phyloP scores from a whole-genome alignment of 2,888 invertebrate species.

The Xestia xanthographa region DNA sequence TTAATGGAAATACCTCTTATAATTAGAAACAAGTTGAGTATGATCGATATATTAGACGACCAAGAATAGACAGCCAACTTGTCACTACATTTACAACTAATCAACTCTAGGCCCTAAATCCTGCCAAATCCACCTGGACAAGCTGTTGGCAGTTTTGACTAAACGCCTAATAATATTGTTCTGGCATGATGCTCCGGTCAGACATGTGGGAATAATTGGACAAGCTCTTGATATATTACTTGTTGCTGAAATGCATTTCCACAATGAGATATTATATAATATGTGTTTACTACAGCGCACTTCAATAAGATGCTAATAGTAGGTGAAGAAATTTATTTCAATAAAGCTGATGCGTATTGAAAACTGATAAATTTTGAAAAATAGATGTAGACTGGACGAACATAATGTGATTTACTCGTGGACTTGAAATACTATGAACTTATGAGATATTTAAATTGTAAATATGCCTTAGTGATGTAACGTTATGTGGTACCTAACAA shows the following conservation, averaged over 20 bases:
- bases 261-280: constrained; percentile 36
- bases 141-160: constrained; percentile 60
- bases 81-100: constrained; percentile 8
- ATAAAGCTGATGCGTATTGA: neutral
- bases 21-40: neutral
- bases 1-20: neutral
- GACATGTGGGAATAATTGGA: constrained; percentile 66
- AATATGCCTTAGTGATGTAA: no score
- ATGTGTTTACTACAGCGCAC: constrained; percentile 32
- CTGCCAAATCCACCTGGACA: constrained; percentile 49
- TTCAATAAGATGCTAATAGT: constrained; percentile 12
- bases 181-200: constrained; percentile 53
- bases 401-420: no score
- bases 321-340: constrained; percentile 4
- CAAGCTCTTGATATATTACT: constrained; percentile 51
- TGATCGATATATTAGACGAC: neutral
- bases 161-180: constrained; percentile 47
- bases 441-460: no score
- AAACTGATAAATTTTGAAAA: neutral
- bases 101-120: constrained; percentile 15
- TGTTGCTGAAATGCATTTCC: constrained; percentile 21
- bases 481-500: no score
- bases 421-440: no score
- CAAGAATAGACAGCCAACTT: constrained; percentile 16
- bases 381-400: no score